A percentile compares a stretch with the other conserved stretches of the same genome.
Conservation (phyloP, 2,888 invertebrate species). For the Erannis defoliaria region DNA sequence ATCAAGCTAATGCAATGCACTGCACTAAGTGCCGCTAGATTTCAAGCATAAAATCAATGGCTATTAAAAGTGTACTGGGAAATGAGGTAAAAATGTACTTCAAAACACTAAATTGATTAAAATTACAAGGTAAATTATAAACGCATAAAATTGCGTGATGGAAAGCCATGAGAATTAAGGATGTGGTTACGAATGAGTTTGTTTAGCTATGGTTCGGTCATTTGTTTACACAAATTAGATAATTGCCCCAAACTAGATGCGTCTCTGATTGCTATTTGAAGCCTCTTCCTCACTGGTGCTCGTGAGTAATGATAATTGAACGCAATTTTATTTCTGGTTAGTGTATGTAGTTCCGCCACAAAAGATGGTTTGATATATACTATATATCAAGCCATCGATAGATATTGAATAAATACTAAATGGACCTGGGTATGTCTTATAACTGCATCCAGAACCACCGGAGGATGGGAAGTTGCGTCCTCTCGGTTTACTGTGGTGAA, state of each 20-base stretch:
- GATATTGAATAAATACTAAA: neutral
- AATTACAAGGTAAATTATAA: neutral
- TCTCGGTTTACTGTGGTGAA: no score
- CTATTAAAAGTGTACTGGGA: no score
- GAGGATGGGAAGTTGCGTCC: no score
- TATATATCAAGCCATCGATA: no score
- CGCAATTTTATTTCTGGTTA: neutral
- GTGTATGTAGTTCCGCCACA: no score
- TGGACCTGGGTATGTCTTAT: no score
- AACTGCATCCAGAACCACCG: no score
- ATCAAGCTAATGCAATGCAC: no score
- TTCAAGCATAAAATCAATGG: no score
- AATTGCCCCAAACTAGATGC: slow-evolving; percentile 22
- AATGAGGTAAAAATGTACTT: no score
- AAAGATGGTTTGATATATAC: no score
- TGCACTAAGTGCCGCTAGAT: no score
- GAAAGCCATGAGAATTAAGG: slow-evolving; percentile 23
- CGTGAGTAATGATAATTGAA: slow-evolving; percentile 9
- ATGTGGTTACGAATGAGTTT: slow-evolving; percentile 24
- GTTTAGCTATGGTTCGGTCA: slow-evolving; percentile 26
- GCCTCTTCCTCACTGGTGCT: slow-evolving; percentile 13
- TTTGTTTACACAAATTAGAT: slow-evolving; percentile 15
- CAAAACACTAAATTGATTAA: neutral
- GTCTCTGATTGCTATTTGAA: slow-evolving; percentile 21
- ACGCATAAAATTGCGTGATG: slow-evolving; percentile 30